Evolutionary conservation across 2,888 invertebrate species (phyloP).

Genomic region (Branchellion lobata): DNA sequence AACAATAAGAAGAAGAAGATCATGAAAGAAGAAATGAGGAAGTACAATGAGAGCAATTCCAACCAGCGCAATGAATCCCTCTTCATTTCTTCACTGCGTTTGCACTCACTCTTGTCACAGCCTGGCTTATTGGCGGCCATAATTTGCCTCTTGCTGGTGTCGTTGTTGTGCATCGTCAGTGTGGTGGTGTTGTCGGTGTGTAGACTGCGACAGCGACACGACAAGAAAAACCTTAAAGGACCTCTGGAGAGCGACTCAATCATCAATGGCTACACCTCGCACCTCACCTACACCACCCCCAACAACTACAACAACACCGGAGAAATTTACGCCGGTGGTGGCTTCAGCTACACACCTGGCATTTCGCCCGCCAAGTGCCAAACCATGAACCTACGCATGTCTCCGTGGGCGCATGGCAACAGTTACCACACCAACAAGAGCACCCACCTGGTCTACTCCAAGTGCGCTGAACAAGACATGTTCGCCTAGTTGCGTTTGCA

Average conservation of each 20-base stretch:
- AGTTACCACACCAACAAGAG: constrained; percentile 4
- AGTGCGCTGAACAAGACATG: constrained; percentile 1
- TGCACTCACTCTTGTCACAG: constrained; percentile 14
- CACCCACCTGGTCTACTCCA: constrained; percentile 6
- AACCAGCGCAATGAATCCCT: not conserved
- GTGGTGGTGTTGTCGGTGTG: constrained; percentile 10
- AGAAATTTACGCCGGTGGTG: constrained; percentile 8
- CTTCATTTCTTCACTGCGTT: not conserved
- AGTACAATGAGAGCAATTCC: not conserved
- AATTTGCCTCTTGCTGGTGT: constrained; percentile 15
- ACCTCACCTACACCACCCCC: not conserved
- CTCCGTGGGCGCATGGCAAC: constrained; percentile 7
- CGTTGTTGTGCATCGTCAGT: constrained; percentile 30
- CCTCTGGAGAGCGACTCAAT: not conserved
- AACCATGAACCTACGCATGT: constrained; percentile 11
- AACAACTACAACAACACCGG: not conserved
- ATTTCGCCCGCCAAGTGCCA: constrained; percentile 6
- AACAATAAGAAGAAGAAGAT: constrained; percentile 2
- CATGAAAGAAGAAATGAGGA: not conserved
- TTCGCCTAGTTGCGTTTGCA: no score
- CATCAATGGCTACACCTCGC: constrained; percentile 7
- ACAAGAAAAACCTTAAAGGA: not conserved
- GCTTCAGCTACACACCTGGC: constrained; percentile 5
- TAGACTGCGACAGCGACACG: constrained; percentile 2
- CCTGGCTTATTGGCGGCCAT: constrained; percentile 36